Conservation (phyloP, 2,113 vertebrate species). For the Larimichthys crocea region DNA sequence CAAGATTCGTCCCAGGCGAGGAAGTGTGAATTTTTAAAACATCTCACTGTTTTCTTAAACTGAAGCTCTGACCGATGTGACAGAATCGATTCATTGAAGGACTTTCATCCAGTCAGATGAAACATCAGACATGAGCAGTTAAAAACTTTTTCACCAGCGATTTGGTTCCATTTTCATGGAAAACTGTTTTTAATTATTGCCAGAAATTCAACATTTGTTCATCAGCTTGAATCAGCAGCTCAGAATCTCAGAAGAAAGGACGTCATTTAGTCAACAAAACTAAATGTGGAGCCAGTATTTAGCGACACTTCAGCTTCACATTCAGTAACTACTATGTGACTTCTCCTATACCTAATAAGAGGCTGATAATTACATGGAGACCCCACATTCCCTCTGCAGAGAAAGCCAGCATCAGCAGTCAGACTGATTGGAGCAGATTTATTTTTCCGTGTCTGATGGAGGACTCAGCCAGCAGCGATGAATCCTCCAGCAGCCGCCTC, state of each 20-base stretch:
- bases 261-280: not conserved
- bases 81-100: not conserved
- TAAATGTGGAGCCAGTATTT: not conserved
- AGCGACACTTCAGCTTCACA: not conserved
- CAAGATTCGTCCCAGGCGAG: too few relatives aligned
- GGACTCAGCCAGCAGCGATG: constrained; percentile 42
- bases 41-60: not conserved
- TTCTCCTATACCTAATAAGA: not conserved
- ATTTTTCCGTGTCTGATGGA: constrained; percentile 21
- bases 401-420: constrained; percentile 26
- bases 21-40: too few relatives aligned
- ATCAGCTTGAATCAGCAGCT: not conserved
- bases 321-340: not conserved
- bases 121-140: not conserved
- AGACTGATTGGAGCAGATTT: constrained; percentile 23
- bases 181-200: too few relatives aligned
- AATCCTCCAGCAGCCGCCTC: constrained; percentile 39
- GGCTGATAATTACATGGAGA: not conserved
- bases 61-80: not conserved
- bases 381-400: constrained; percentile 5
- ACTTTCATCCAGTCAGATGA: not conserved
- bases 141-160: too few relatives aligned
- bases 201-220: not conserved
- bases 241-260: not conserved
- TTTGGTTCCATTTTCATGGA: too few relatives aligned